Percentiles rank a stretch among this genome's conserved stretches.
Conservation (phyloP, 2,797 vertebrate species). For the Meda fulgida region DNA sequence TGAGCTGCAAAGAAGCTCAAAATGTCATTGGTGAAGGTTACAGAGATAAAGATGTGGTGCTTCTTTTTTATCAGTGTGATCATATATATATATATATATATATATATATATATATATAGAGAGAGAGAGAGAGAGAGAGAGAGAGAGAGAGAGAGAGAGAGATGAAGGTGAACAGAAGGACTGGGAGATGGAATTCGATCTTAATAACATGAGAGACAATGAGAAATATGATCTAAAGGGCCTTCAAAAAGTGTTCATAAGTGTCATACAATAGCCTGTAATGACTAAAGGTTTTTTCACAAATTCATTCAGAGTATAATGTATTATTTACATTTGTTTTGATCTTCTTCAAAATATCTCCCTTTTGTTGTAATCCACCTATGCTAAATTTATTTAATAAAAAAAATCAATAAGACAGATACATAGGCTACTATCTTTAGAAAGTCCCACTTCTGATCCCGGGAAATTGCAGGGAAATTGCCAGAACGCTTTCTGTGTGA, state of each 20-base stretch:
- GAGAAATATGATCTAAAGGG: conserved; percentile 33
- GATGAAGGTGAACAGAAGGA: conserved; percentile 28
- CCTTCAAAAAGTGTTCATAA: conserved; percentile 5
- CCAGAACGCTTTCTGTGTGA: too few species aligned
- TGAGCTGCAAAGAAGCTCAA: conserved; percentile 11
- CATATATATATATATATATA: too few species aligned
- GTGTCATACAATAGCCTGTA: background rate
- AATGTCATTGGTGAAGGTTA: conserved; percentile 22
- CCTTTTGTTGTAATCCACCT: background rate
- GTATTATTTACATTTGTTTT: background rate
- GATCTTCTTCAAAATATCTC: background rate
- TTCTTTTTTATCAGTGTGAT: background rate
- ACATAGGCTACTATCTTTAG: background rate
- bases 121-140: background rate
- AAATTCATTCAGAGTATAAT: background rate
- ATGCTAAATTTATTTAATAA: too few species aligned
- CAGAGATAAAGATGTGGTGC: background rate
- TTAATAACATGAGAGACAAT: conserved; percentile 18
- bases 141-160: background rate
- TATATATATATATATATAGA: too few species aligned
- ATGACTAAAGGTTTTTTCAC: background rate
- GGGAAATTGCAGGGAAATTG: too few species aligned
- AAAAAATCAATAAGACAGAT: background rate
- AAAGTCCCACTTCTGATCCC: too few species aligned
- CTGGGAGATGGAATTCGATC: conserved; percentile 16